phyloP scores from a whole-genome alignment of 2,113 vertebrate species.

The human (Homo sapiens) region GRCh38 chr4:76977501-76978000 shows the following conservation, averaged over 20 bases:
- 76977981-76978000: background rate
- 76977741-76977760: background rate
- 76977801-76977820: background rate
- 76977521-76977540: background rate
- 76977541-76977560: background rate
- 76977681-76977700: background rate
- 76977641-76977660: background rate
- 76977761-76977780: background rate
- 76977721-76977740: background rate
- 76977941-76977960: slow-evolving; percentile 30
- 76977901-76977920: background rate
- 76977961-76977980: background rate
- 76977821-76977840: background rate
- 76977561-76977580: background rate
- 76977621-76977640: background rate
- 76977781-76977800: background rate
- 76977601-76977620: background rate
- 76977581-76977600: background rate
- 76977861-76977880: no score
- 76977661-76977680: background rate
- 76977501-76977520: background rate
- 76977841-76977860: background rate
- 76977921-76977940: background rate
- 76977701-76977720: background rate
- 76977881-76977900: background rate